phyloP scores from a whole-genome alignment of 2,113 vertebrate genomes.

The Mobula hypostoma region DNA sequence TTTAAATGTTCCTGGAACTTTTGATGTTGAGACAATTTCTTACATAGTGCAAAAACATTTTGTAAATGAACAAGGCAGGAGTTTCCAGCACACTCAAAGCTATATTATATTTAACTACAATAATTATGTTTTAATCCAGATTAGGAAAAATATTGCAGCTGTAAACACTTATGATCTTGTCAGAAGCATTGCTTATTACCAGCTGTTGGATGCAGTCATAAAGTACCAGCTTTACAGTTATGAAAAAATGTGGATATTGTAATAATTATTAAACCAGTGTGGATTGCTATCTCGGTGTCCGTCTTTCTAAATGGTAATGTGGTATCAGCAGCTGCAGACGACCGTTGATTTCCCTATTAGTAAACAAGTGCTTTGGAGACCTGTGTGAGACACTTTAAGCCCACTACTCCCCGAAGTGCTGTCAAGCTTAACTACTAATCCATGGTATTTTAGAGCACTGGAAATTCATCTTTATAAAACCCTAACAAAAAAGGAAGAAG shows the following conservation, averaged over 20 bases:
- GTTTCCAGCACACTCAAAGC: not conserved
- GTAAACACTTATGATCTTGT: not conserved
- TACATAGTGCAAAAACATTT: too few relatives aligned
- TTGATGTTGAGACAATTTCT: not conserved
- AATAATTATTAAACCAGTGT: constrained; percentile 80
- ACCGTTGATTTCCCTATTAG: constrained; percentile 69
- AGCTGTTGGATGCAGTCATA: constrained; percentile 48
- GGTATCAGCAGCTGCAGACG: constrained; percentile 79
- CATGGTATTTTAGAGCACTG: constrained; percentile 80
- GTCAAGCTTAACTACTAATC: constrained; percentile 82
- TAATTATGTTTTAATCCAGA: not conserved
- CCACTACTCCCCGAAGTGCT: constrained; percentile 77
- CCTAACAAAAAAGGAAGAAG: constrained; percentile 71
- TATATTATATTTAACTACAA: not conserved
- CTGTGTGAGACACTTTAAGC: constrained; percentile 77
- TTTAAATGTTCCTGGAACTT: not conserved
- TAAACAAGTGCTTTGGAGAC: constrained; percentile 82
- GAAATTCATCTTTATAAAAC: constrained; percentile 86
- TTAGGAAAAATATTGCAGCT: not conserved
- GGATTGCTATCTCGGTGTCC: constrained; percentile 76
- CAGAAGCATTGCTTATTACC: not conserved
- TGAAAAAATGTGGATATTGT: constrained; percentile 64
- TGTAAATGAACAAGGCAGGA: not conserved
- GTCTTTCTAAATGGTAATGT: constrained; percentile 77
- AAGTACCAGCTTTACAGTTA: constrained; percentile 69